Base-by-base conservation (phyloP, 2,113 vertebrate species). In the Myocastor coypus region DNA sequence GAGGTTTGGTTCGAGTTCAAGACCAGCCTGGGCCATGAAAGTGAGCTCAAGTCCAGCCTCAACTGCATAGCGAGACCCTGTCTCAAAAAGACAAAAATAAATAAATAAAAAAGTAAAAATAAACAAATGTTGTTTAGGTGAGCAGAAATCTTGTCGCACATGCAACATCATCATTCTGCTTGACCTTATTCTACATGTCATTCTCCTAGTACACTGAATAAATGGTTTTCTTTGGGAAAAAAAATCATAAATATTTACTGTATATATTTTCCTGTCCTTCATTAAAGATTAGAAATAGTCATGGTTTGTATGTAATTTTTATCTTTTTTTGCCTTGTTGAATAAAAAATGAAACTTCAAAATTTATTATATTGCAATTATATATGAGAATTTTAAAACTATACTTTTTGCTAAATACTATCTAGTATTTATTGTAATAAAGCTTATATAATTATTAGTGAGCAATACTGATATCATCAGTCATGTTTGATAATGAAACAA, bases 321-420 rank as follows among this genome's bases (percentile, higher is more conserved):
- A 59, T 0, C n/a, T 85, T 71, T 55, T 86, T 5, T 73, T 1
- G 52, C 5, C 7, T 95, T 69, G 4, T 3, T 89, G 32, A 93
- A 77, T 89, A 89, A 55, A 91, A 95, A 63, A 71, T 61, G 3
- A 13, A 4, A 85, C 78, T 83, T 93, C 83, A 85, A 68, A 94
- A 52, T 61, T 75, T 17, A 84, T 24, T 32, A 88, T 85, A 66
- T 20, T 5, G 69, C 0, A 73, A 20, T 59, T 63, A 91, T 3
- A 14, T 86, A 52, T 32, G 46, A 75, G 2, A 77, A 90, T 68
- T 83, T 75, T 19, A 13, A 75, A 91, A 69, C 32, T 69, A 14
- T 34, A 55, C 46, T 81, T 57, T 81, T 46, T 17, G 9, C 12
- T 0, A 86, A 87, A 71, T 55, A 86, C 68, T 40, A 1, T 24